These are phyloP conservation scores for Spea multiplicata DNA, from an alignment of 2,113 vertebrate species.

Conservation along the genomic window DNA sequence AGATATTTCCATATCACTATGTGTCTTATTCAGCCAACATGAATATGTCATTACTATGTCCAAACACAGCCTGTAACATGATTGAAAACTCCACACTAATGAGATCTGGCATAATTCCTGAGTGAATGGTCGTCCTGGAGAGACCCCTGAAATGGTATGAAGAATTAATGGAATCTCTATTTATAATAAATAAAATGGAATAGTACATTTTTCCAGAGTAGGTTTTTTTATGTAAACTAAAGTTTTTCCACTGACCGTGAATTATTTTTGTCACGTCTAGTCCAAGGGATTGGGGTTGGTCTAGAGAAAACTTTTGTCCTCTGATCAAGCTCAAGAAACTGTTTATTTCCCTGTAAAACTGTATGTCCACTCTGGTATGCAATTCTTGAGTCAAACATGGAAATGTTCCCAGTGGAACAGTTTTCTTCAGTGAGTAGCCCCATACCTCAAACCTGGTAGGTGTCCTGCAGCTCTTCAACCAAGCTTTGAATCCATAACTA, in stretches of 20 bases:
- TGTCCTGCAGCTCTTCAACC: too few relatives aligned
- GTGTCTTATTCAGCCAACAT: slow-evolving; percentile 3
- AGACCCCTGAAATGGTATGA: slow-evolving; percentile 3
- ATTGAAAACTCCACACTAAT: background rate
- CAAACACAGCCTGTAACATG: slow-evolving; percentile 22
- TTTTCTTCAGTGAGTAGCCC: too few relatives aligned
- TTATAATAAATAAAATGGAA: background rate
- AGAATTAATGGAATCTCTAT: background rate
- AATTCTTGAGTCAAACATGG: too few relatives aligned
- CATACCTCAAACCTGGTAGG: too few relatives aligned
- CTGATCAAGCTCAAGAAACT: too few relatives aligned
- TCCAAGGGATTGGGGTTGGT: too few relatives aligned
- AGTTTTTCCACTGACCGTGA: background rate
- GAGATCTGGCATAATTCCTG: background rate
- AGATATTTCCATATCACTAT: background rate
- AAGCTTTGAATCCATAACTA: too few relatives aligned
- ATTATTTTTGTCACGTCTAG: background rate
- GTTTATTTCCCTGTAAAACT: too few relatives aligned
- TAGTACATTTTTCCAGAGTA: background rate
- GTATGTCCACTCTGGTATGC: too few relatives aligned
- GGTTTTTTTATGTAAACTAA: background rate
- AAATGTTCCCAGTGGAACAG: too few relatives aligned
- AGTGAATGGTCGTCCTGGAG: background rate
- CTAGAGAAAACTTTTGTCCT: too few relatives aligned
- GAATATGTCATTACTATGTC: slow-evolving; percentile 15